A percentile compares a stretch with the other conserved stretches of the same genome.
Evolutionary conservation across 2,888 invertebrate species (phyloP).

Genomic region (Macrosiphum euphorbiae): DNA sequence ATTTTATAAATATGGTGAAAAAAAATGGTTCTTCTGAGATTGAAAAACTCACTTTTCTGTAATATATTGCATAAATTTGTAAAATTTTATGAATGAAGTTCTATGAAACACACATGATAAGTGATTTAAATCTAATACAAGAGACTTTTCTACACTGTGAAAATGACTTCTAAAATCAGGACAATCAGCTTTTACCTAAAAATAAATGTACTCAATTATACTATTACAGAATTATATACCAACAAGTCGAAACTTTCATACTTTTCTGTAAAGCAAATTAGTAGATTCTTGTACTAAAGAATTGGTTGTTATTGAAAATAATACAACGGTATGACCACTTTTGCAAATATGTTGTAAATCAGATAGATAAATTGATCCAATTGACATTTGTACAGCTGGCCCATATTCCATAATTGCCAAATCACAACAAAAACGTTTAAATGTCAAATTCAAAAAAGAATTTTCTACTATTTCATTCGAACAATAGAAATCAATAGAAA

Average conservation of each 20-base stretch:
- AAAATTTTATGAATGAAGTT: constrained; percentile 79
- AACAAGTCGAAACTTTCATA: constrained; percentile 69
- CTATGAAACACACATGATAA: constrained; percentile 79
- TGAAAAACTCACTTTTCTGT: constrained; percentile 74
- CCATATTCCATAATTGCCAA: constrained; percentile 84
- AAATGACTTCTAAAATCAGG: constrained; percentile 87
- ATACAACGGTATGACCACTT: constrained; percentile 83
- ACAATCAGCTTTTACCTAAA: constrained; percentile 82
- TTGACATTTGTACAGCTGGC: constrained; percentile 80
- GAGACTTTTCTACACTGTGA: constrained; percentile 83
- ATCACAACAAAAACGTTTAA: constrained; percentile 80
- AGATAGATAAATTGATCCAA: constrained; percentile 77
- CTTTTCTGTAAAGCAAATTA: constrained; percentile 83
- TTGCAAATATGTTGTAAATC: constrained; percentile 83
- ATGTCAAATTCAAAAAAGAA: constrained; percentile 81
- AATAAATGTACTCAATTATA: constrained; percentile 48
- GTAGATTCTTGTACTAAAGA: constrained; percentile 74
- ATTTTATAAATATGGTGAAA: not conserved
- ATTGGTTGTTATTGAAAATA: constrained; percentile 76
- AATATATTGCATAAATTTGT: constrained; percentile 79
- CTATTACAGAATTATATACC: not conserved
- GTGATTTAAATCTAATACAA: constrained; percentile 79
- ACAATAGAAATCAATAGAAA: constrained; percentile 78
- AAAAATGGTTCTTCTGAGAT: not conserved
- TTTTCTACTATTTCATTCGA: constrained; percentile 78